phyloP scores from a whole-genome alignment of 2,888 invertebrate genomes.

The Cheilosia variabilis region DNA sequence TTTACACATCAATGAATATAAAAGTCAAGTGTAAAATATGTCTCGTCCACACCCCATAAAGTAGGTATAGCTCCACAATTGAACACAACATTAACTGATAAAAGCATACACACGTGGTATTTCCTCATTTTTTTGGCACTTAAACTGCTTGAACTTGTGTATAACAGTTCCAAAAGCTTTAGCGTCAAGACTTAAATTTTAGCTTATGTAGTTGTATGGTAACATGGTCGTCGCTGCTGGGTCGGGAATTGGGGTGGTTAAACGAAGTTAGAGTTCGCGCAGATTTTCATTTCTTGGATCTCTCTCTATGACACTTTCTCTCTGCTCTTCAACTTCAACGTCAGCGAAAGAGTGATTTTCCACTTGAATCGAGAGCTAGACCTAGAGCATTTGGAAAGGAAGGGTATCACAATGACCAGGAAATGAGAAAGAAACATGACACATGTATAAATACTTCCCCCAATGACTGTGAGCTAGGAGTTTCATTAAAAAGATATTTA shows the following conservation, averaged over 20 bases:
- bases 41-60: too few species aligned
- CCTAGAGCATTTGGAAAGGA: not conserved
- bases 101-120: slow-evolving; percentile 25
- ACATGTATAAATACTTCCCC: slow-evolving; percentile 14
- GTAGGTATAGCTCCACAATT: not conserved
- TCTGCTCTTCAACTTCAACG: not conserved
- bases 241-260: not conserved
- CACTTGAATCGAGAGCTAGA: slow-evolving; percentile 10
- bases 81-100: slow-evolving; percentile 35
- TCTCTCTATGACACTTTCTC: not conserved
- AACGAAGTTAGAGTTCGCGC: slow-evolving; percentile 45
- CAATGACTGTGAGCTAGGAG: slow-evolving; percentile 10
- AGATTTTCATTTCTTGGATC: slow-evolving; percentile 15
- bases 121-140: not conserved
- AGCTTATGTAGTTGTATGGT: not conserved
- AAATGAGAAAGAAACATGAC: slow-evolving; percentile 33
- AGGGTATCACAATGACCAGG: slow-evolving; percentile 39
- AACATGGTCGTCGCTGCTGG: too few species aligned
- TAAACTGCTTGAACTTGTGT: not conserved
- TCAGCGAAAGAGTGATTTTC: not conserved
- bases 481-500: slow-evolving; percentile 3
- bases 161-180: slow-evolving; percentile 34
- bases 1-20: too few species aligned
- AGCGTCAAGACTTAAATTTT: slow-evolving; percentile 21
- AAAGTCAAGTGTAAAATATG: too few species aligned